Evolutionary conservation across 2,113 vertebrate genomes (phyloP).

Genomic region (Dunckerocampus dactyliophorus): DNA sequence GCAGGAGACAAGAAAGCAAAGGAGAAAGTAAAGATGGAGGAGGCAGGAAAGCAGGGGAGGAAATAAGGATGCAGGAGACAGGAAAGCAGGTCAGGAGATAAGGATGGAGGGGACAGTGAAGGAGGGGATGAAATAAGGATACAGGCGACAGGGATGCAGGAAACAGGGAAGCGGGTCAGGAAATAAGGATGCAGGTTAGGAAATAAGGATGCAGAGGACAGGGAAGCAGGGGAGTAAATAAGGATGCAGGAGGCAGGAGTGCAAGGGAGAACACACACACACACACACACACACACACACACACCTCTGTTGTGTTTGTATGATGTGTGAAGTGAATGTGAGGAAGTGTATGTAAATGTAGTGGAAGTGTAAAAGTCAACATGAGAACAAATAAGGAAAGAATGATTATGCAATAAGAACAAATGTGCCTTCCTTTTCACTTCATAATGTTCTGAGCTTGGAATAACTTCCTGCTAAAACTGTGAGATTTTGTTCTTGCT

Average conservation of each 20-base stretch:
- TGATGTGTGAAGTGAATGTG: no score
- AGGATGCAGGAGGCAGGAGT: no score
- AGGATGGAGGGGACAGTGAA: background rate
- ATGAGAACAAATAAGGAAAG: background rate
- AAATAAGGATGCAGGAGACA: no score
- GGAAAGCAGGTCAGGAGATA: background rate
- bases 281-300: constrained; percentile 3
- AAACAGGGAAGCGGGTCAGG: background rate
- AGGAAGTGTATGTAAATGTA: no score
- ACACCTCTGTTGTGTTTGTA: no score
- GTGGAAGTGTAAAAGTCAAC: background rate
- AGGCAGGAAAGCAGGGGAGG: no score
- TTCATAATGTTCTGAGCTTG: background rate
- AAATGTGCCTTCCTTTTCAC: constrained; percentile 1
- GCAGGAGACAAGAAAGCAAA: no score
- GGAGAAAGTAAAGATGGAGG: no score
- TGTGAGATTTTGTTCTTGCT: background rate
- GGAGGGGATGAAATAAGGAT: no score
- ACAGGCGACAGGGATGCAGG: no score
- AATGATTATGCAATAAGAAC: background rate
- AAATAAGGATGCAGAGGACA: background rate
- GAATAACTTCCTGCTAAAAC: constrained; percentile 4
- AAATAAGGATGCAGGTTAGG: background rate
- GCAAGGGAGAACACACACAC: no score
- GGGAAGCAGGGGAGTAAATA: background rate